Conservation (phyloP, 2,888 invertebrate genomes). For the Lasioglossum vierecki region DNA sequence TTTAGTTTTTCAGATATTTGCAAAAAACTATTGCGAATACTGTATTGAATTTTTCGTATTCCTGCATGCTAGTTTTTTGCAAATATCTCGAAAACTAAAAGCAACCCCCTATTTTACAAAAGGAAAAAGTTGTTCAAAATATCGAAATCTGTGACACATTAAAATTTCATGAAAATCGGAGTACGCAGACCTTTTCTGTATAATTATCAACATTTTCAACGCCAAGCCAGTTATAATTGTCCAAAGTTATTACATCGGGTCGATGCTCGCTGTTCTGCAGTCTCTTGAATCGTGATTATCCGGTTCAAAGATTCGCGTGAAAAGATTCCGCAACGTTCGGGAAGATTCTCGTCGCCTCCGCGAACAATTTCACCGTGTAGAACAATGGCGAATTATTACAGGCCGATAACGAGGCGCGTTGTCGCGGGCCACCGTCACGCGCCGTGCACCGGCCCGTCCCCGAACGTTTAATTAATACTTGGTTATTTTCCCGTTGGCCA, state of each 20-base stretch:
- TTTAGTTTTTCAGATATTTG: too few species aligned
- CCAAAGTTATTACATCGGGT: background rate
- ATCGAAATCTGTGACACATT: too few species aligned
- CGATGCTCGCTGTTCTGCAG: too few species aligned
- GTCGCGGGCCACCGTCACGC: constrained; percentile 15
- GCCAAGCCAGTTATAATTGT: background rate
- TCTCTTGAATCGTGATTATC: background rate
- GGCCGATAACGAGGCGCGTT: constrained; percentile 40
- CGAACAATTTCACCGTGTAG: constrained; percentile 32
- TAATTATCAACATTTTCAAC: too few species aligned
- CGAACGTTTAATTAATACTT: constrained; percentile 58
- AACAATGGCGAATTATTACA: constrained; percentile 61
- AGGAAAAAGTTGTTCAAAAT: too few species aligned
- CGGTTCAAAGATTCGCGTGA: constrained; percentile 39
- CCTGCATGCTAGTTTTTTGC: too few species aligned
- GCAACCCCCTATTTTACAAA: too few species aligned
- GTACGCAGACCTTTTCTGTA: too few species aligned
- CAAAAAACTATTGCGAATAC: too few species aligned
- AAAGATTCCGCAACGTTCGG: background rate
- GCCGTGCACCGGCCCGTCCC: constrained; percentile 28
- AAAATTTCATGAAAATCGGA: too few species aligned
- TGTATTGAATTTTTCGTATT: too few species aligned
- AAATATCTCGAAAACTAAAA: too few species aligned
- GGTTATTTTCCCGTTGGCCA: constrained; percentile 55
- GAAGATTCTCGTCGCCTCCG: background rate